These are phyloP conservation scores for Apostichopus parvimensis DNA, from an alignment of 35 echinoderm and acorn worm species.

Conservation along the genomic window DNA sequence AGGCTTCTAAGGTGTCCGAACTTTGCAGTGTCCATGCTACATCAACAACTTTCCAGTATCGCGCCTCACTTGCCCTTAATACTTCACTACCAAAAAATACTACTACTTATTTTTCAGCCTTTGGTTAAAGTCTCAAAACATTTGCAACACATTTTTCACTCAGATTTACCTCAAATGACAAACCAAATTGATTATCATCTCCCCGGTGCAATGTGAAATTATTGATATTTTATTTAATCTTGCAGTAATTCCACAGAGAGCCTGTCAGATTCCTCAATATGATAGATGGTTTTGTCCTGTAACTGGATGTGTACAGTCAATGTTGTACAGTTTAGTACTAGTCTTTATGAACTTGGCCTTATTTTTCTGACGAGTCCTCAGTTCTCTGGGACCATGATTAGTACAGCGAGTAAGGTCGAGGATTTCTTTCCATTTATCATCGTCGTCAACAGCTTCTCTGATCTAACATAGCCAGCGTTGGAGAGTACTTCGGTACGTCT, in stretches of 20 bases:
- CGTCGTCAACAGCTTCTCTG: background rate
- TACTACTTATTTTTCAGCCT: background rate
- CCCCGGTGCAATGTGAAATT: background rate
- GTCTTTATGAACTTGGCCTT: background rate
- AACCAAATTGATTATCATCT: background rate
- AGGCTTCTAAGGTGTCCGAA: too few relatives aligned
- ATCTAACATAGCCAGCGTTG: too few relatives aligned
- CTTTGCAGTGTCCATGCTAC: too few relatives aligned
- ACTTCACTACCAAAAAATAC: too few relatives aligned
- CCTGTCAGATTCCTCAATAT: background rate
- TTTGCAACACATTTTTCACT: slow-evolving; percentile 27
- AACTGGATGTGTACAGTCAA: background rate
- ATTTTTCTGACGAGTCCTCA: background rate
- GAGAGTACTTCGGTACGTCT: too few relatives aligned
- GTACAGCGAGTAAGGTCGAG: background rate
- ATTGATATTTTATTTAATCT: slow-evolving; percentile 22
- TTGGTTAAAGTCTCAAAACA: background rate
- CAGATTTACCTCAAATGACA: slow-evolving; percentile 25
- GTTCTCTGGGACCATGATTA: background rate
- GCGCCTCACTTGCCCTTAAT: too few relatives aligned
- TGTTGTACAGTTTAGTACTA: background rate
- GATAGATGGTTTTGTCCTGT: background rate
- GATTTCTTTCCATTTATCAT: background rate
- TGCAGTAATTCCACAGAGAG: slow-evolving; percentile 9
- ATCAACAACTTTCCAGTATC: too few relatives aligned